Evolutionary conservation across 2,797 vertebrate genomes (phyloP).

Genomic region (Phalanger gymnotis): DNA sequence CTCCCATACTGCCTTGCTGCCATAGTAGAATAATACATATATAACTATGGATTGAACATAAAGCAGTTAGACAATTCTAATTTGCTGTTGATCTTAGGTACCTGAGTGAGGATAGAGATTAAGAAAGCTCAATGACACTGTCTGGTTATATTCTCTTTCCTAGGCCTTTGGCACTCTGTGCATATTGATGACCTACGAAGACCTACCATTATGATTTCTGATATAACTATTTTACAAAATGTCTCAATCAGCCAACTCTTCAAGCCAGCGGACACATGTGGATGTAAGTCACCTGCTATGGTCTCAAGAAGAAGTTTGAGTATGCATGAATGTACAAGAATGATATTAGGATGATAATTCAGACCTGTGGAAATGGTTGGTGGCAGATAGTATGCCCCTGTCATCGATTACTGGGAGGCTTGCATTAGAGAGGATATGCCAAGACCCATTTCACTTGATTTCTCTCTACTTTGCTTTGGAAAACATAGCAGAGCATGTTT

Average conservation of each 20-base stretch:
- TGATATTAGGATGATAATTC: background rate
- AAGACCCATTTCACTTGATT: background rate
- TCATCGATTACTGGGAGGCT: background rate
- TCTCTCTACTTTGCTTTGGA: background rate
- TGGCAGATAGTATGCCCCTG: background rate
- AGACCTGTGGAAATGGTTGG: background rate
- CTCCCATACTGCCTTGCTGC: too few relatives aligned
- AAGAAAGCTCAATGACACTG: rapidly evolving
- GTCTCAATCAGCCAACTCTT: conserved; percentile 94
- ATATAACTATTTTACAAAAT: conserved; percentile 90
- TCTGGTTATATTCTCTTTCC: background rate
- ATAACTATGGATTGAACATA: background rate
- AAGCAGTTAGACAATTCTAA: background rate
- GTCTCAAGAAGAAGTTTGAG: background rate
- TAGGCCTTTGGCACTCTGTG: conserved; percentile 94
- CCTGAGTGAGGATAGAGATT: background rate
- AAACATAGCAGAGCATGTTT: background rate
- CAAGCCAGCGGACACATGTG: conserved; percentile 60
- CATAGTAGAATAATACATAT: background rate
- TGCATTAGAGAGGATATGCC: background rate
- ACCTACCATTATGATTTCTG: conserved; percentile 91
- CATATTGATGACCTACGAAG: conserved; percentile 95
- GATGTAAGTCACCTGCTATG: conserved; percentile 79
- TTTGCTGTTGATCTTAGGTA: background rate
- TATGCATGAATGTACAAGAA: background rate